Percentiles rank a stretch among this genome's conserved stretches.
These are phyloP conservation scores for Nemotelus nigrinus DNA, from an alignment of 2,888 invertebrate genomes.

Conservation along the genomic window DNA sequence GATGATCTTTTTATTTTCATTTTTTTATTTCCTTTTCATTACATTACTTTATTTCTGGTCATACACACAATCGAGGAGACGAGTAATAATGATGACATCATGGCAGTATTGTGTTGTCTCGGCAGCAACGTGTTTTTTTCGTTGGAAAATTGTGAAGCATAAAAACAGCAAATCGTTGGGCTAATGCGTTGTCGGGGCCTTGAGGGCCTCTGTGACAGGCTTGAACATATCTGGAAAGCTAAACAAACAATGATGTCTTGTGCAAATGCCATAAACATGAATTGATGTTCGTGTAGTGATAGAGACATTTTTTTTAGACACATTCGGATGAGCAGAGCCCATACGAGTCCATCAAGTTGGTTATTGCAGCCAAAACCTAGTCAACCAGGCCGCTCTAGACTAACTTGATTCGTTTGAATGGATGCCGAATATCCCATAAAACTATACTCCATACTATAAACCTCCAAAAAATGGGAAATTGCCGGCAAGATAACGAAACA, in stretches of 20 bases:
- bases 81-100: constrained; percentile 15
- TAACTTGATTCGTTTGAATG: neutral
- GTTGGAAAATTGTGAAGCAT: neutral
- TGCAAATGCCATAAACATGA: constrained; percentile 32
- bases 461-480: neutral
- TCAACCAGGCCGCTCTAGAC: too few species aligned
- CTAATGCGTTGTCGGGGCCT: neutral
- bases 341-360: too few species aligned
- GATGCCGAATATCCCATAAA: constrained; percentile 12
- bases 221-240: constrained; percentile 12
- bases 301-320: too few species aligned
- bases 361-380: too few species aligned
- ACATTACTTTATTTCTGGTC: neutral
- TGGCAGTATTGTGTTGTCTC: neutral
- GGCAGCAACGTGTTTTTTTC: neutral
- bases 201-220: neutral
- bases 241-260: constrained; percentile 13
- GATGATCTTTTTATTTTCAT: constrained; percentile 4
- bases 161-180: neutral
- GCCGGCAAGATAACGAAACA: too few species aligned
- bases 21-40: neutral
- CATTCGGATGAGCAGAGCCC: too few species aligned
- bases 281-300: constrained; percentile 4
- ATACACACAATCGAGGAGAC: neutral
- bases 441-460: neutral